Conservation (phyloP, 2,113 vertebrate genomes). For the Fregata magnificens region DNA sequence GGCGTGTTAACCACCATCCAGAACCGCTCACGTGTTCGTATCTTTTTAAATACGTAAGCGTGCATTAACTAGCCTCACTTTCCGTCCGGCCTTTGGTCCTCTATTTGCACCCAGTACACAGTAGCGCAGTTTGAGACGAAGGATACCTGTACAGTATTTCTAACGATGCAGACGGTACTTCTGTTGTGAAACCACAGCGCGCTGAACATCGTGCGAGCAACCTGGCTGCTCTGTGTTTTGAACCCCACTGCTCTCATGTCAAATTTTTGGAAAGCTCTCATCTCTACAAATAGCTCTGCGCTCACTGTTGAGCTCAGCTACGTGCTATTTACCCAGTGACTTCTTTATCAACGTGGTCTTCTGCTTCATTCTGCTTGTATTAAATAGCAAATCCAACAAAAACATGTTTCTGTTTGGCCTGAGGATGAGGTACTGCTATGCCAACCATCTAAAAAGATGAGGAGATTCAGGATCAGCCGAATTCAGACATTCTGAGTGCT, state of each 20-base stretch:
- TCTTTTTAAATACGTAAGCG: rapidly evolving
- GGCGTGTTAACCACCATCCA: neutral
- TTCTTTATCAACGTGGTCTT: neutral
- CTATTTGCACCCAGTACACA: rapidly evolving
- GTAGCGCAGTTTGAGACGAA: rapidly evolving
- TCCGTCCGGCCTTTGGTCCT: neutral
- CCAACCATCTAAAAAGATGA: neutral
- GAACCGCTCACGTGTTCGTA: neutral
- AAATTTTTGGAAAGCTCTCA: neutral
- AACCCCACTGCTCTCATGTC: neutral
- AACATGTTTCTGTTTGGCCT: rapidly evolving
- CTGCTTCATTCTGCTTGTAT: neutral
- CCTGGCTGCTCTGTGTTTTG: neutral
- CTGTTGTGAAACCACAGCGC: neutral
- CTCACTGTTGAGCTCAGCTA: neutral
- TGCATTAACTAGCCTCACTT: neutral
- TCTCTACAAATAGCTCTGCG: neutral
- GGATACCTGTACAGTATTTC: neutral
- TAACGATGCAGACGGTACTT: neutral
- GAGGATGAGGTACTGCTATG: neutral
- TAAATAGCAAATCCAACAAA: neutral
- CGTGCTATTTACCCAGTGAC: neutral
- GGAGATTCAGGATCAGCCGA: neutral
- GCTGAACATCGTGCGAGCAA: neutral
- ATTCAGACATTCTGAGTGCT: neutral